Evolutionary conservation across 1,140 invertebrate genomes (phyloP), one percentile per base, ranked within the genome.

Genomic region (Calephelis virginiensis): DNA sequence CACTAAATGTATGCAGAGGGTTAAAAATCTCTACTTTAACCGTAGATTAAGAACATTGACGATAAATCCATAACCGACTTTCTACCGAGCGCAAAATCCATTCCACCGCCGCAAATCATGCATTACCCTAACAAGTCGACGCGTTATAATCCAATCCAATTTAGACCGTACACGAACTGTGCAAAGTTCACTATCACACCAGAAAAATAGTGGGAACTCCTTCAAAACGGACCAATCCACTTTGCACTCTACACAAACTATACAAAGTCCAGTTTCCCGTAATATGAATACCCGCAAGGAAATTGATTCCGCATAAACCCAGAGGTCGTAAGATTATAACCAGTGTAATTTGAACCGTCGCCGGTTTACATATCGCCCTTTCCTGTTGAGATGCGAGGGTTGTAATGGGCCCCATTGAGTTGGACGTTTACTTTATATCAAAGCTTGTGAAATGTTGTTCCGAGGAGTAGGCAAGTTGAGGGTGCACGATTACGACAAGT

Each of bases 231-330:
- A 6, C 53, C 17, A n/a, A 28, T 5, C 11, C 28, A 56, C 5
- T 56, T 76, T 78, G 68, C 45, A 68, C 76, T 75, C 70, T 83
- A 78, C 70, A 65, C 64, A 66, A 46, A 17, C 38, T 17, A 28
- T 38, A 60, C 72, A 83, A 71, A 82, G 78, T 76, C 62, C 66
- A 72, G 28, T 72, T 78, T 75, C 63, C 68, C 47, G 48, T 60
- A 49, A 63, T 56, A 61, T 66, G 79, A 71, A 71, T 74, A 72
- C 64, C 76, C 71, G 70, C 70, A 74, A 78, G 76, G 76, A 86
- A 87, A 87, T 89, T 86, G 85, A 86, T 85, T 87, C 78, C 72
- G 69, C 71, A 66, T 76, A 67, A 80, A 81, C 71, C 78, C 78
- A 77, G 85, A 86, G 72, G 83, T 82, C 75, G 74, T 75, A 82